phyloP scores from a whole-genome alignment of 2,797 vertebrate genomes.

The Synanceia verrucosa region DNA sequence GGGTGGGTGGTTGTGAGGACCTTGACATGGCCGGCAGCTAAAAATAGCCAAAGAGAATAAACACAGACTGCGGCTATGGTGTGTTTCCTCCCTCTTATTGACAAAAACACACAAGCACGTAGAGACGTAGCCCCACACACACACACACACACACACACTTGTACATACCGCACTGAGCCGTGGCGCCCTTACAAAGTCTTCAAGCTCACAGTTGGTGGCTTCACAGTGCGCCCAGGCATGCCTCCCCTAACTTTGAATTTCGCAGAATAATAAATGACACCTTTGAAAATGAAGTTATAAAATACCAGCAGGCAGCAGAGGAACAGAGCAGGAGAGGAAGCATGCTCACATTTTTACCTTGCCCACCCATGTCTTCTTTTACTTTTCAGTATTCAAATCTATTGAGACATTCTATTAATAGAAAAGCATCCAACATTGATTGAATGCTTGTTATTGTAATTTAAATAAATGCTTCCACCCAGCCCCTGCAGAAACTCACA shows the following conservation, averaged over 20 bases:
- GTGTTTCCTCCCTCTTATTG: slow-evolving; percentile 68
- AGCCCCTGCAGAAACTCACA: slow-evolving; percentile 45
- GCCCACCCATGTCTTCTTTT: neutral
- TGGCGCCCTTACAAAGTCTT: slow-evolving; percentile 1
- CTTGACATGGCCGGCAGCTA: slow-evolving; percentile 72
- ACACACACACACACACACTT: slow-evolving; percentile 6
- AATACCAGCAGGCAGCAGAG: slow-evolving; percentile 21
- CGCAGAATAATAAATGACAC: slow-evolving; percentile 57
- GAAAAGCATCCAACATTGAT: slow-evolving; percentile 60
- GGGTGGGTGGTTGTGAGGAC: slow-evolving; percentile 56
- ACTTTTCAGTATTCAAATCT: slow-evolving; percentile 30
- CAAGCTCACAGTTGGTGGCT: slow-evolving; percentile 19
- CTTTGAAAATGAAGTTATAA: slow-evolving; percentile 53
- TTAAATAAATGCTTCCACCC: slow-evolving; percentile 59
- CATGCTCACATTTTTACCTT: slow-evolving; percentile 16
- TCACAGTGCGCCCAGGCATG: neutral
- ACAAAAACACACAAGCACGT: slow-evolving; percentile 38
- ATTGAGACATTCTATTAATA: slow-evolving; percentile 54
- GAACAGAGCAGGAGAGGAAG: slow-evolving; percentile 10
- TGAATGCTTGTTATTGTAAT: slow-evolving; percentile 77
- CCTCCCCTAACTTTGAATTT: slow-evolving; percentile 44
- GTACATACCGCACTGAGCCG: neutral
- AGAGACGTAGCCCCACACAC: neutral
- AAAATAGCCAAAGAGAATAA: slow-evolving; percentile 75
- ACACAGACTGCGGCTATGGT: slow-evolving; percentile 60